phyloP scores from a whole-genome alignment of 2,797 vertebrate genomes.

The Pempheris klunzingeri region DNA sequence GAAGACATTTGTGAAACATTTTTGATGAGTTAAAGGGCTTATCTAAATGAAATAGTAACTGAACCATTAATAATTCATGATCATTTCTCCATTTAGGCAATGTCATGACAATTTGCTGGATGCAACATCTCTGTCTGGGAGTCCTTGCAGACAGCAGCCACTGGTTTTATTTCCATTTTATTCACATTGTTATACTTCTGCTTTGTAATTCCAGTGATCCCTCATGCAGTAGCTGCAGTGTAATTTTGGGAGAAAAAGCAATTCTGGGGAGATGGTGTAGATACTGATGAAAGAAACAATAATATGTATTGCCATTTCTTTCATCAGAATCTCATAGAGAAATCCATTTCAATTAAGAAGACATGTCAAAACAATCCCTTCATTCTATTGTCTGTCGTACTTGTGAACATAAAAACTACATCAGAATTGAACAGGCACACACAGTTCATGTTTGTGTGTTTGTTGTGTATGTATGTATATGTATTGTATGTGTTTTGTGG shows the following conservation, averaged over 20 bases:
- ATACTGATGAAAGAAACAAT: constrained; percentile 50
- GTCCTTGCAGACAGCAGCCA: constrained; percentile 23
- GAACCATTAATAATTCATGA: constrained; percentile 61
- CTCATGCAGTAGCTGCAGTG: constrained; percentile 29
- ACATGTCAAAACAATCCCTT: constrained; percentile 43
- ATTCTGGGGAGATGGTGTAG: constrained; percentile 23
- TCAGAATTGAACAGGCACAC: constrained; percentile 16
- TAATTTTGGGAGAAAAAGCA: constrained; percentile 14
- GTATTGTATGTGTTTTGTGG: constrained; percentile 19
- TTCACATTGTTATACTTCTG: constrained; percentile 21
- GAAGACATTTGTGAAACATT: constrained; percentile 35
- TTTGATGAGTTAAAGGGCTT: constrained; percentile 38
- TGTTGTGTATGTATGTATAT: neutral
- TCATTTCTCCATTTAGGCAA: constrained; percentile 44
- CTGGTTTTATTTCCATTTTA: constrained; percentile 31
- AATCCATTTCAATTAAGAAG: constrained; percentile 40
- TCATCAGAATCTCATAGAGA: constrained; percentile 51
- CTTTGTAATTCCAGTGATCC: constrained; percentile 49
- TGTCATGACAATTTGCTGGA: constrained; percentile 37
- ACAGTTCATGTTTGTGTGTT: constrained; percentile 9
- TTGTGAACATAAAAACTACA: constrained; percentile 32
- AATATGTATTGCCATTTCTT: constrained; percentile 52
- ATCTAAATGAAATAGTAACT: constrained; percentile 53
- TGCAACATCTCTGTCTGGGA: constrained; percentile 33
- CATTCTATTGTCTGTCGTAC: constrained; percentile 24